A percentile compares a stretch with the other conserved stretches of the same genome.
Evolutionary conservation across 2,113 vertebrate genomes (phyloP).

Genomic region (Petaurus breviceps): DNA sequence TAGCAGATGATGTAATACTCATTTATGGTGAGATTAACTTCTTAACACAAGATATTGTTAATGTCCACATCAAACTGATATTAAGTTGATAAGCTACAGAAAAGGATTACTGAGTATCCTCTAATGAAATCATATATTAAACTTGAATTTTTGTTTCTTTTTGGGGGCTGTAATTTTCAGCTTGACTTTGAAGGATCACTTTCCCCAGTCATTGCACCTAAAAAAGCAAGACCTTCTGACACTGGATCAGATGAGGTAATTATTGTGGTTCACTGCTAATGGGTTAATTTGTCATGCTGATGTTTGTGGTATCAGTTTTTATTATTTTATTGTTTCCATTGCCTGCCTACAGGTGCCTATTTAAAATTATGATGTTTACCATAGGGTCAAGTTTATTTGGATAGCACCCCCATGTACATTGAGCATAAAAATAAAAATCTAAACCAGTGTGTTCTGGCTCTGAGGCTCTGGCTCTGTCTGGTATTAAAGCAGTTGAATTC

Average conservation of each 20-base stretch:
- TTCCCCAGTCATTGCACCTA: conserved; percentile 97
- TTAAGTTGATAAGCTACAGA: not conserved
- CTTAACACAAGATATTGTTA: not conserved
- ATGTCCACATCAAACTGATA: not conserved
- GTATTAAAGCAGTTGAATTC: not conserved
- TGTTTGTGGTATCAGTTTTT: not conserved
- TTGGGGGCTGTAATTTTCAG: conserved; percentile 81
- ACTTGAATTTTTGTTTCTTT: conserved; percentile 51
- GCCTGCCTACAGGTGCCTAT: not conserved
- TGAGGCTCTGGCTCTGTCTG: not conserved
- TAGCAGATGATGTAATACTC: not conserved
- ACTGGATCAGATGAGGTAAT: conserved; percentile 96
- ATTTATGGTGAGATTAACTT: not conserved
- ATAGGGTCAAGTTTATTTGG: not conserved
- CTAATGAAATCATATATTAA: not conserved
- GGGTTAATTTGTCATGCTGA: conserved; percentile 1
- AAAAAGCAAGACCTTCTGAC: conserved; percentile 96
- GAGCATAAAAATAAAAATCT: not conserved
- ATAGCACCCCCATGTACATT: not conserved
- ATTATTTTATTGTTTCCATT: not conserved
- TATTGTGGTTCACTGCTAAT: conserved; percentile 42
- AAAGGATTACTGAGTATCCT: not conserved
- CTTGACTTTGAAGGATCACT: conserved; percentile 97
- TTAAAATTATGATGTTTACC: not conserved
- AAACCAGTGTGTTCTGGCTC: not conserved